phyloP scores from a whole-genome alignment of 2,797 vertebrate genomes.

The Urocyon cinereoargenteus region DNA sequence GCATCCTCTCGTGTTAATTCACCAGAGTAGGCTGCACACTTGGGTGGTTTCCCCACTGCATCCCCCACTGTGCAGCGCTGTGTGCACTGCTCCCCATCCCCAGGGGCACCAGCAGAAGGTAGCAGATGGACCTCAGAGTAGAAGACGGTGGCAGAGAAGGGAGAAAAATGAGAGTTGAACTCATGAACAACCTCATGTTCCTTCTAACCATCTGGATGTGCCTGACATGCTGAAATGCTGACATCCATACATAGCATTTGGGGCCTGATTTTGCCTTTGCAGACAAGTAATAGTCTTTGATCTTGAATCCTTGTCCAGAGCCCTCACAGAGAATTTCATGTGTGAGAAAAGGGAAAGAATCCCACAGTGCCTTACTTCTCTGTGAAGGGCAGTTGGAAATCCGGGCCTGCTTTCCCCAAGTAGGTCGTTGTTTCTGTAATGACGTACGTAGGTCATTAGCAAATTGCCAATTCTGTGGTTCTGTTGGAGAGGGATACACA shows the following conservation, averaged over 20 bases:
- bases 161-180: background rate
- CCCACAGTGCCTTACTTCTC: background rate
- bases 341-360: background rate
- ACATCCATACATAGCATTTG: background rate
- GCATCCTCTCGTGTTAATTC: background rate
- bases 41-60: background rate
- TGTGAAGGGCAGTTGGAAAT: background rate
- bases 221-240: background rate
- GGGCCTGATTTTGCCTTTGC: background rate
- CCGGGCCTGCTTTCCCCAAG: background rate
- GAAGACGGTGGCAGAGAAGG: background rate
- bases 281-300: background rate
- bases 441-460: background rate
- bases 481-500: background rate
- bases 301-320: background rate
- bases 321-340: background rate
- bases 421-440: background rate
- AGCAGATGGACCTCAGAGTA: background rate
- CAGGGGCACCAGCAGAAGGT: background rate
- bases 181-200: background rate
- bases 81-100: background rate
- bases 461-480: conserved; percentile 1
- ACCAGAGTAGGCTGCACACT: background rate
- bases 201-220: background rate
- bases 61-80: background rate